Evolutionary conservation across 2,797 vertebrate species (phyloP).

Genomic region (Percopsis omiscomaycus): DNA sequence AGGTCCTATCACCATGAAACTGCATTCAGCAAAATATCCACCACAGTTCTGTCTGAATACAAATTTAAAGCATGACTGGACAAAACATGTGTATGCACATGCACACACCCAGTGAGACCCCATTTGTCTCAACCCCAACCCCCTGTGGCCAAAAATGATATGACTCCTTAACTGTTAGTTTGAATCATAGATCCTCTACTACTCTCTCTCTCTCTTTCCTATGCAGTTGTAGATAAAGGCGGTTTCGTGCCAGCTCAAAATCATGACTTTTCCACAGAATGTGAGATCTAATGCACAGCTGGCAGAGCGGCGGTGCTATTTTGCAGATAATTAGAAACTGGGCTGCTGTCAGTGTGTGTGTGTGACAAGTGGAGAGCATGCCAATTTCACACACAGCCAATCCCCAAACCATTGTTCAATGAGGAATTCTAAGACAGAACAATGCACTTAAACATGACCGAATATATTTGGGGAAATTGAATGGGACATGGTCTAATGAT

Average conservation of each 20-base stretch:
- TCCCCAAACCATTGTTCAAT: constrained; percentile 22
- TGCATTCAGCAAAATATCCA: too few relatives aligned
- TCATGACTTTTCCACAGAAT: constrained; percentile 56
- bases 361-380: constrained; percentile 28
- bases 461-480: constrained; percentile 21
- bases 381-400: constrained; percentile 39
- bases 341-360: constrained; percentile 52
- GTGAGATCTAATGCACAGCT: constrained; percentile 53
- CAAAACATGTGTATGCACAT: too few relatives aligned
- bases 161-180: too few relatives aligned
- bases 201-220: too few relatives aligned
- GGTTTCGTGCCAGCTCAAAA: constrained; percentile 33
- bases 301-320: constrained; percentile 36
- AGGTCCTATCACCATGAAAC: too few relatives aligned
- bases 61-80: too few relatives aligned
- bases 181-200: too few relatives aligned
- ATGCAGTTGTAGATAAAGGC: constrained; percentile 48
- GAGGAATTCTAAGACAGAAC: constrained; percentile 5
- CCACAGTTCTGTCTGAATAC: too few relatives aligned
- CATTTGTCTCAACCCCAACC: too few relatives aligned
- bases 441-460: constrained; percentile 10
- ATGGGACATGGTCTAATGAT: constrained; percentile 1
- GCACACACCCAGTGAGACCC: too few relatives aligned
- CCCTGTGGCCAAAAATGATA: too few relatives aligned
- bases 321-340: constrained; percentile 60